Conservation (phyloP, 2,888 invertebrate genomes). For the Clitarchus hookeri region DNA sequence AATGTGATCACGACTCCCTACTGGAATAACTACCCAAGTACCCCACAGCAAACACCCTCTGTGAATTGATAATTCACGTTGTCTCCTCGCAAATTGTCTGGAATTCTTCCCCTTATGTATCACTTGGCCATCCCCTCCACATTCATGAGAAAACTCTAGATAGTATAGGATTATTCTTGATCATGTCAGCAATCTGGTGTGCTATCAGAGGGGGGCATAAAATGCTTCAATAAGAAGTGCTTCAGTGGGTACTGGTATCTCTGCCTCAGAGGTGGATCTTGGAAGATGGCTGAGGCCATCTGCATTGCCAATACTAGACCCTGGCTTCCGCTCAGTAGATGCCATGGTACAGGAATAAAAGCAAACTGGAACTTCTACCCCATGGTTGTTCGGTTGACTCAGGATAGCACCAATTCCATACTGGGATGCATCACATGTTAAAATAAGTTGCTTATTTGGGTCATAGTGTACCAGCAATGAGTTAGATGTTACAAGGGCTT, state of each 20-base stretch:
- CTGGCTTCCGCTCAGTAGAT: neutral
- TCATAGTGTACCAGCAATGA: neutral
- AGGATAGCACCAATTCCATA: neutral
- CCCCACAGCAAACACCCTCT: no score
- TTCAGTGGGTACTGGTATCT: neutral
- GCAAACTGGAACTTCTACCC: no score
- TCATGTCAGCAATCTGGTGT: neutral
- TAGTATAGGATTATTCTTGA: neutral
- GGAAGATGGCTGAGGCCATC: neutral
- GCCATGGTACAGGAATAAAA: no score
- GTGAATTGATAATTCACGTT: neutral
- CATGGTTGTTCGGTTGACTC: no score
- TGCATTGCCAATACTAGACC: neutral
- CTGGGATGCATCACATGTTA: neutral
- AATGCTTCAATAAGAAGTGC: neutral
- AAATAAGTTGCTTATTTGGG: neutral
- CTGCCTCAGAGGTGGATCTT: neutral
- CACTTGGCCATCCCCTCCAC: neutral
- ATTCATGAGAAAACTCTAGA: neutral
- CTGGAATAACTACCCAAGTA: no score
- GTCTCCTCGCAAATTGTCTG: neutral
- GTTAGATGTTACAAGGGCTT: neutral
- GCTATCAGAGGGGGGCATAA: neutral
- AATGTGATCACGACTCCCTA: no score
- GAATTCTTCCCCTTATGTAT: neutral